Conservation (phyloP, 2,888 invertebrate genomes). For the Margaritifera margaritifera region DNA sequence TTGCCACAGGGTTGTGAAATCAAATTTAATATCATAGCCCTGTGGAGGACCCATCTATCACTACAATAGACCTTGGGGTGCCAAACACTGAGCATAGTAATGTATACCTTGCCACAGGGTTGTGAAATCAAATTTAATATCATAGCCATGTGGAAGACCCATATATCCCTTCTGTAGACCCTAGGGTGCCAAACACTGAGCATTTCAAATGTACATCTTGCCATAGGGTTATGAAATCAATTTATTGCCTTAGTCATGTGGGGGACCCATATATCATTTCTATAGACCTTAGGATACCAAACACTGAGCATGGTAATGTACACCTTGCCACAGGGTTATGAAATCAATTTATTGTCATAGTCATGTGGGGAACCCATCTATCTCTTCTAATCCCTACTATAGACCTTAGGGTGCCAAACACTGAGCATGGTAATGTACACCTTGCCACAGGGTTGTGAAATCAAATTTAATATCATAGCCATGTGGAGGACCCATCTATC, state of each 20-base stretch:
- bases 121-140: constrained; percentile 71
- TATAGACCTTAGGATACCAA: constrained; percentile 73
- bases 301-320: constrained; percentile 73
- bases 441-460: too few relatives aligned
- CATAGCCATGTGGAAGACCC: constrained; percentile 85
- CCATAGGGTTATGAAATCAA: background rate
- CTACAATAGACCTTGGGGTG: constrained; percentile 78
- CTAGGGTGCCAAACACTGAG: constrained; percentile 83
- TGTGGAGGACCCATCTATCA: constrained; percentile 79
- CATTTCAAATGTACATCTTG: background rate
- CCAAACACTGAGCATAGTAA: too few relatives aligned
- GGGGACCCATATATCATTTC: constrained; percentile 82
- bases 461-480: constrained; percentile 83
- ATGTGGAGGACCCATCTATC: constrained; percentile 80
- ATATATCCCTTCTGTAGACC: constrained; percentile 81
- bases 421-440: constrained; percentile 61
- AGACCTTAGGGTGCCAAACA: constrained; percentile 83
- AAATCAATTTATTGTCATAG: constrained; percentile 81
- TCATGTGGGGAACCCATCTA: constrained; percentile 80
- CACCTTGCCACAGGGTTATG: background rate
- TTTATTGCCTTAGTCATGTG: constrained; percentile 83
- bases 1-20: too few relatives aligned
- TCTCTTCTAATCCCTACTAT: constrained; percentile 84
- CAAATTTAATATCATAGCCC: constrained; percentile 84
- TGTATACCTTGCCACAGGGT: too few relatives aligned